Evolutionary conservation across 2,888 invertebrate species (phyloP), one percentile per base, ranked within the genome.

Genomic region (Drosophila conformis): DNA sequence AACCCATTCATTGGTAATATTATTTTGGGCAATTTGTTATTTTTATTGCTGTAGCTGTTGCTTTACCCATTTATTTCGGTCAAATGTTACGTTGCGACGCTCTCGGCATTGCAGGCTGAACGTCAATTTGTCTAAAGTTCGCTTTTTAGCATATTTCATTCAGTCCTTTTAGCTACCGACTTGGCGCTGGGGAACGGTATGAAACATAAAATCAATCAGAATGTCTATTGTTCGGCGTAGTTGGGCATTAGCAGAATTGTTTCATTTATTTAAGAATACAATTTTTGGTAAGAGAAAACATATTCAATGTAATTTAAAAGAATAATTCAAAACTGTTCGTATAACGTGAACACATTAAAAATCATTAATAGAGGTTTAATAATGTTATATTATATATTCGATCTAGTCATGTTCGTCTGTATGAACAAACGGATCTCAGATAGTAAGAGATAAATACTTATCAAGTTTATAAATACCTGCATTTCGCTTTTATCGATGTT

Each of bases 61-160:
- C 61, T 67, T 58, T 33, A 33, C 57, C 51, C 69, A 82, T 82
- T 82, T 76, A 90, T 87, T 83, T 88, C 85, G 87, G 90, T 74
- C 82, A 87, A 77, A 74, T 59, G 73, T 70, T 63, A 70, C 56
- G 57, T 63, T 62, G 46, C 46, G 21, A 25, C 7, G 21, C 46
- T 15, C 8, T 75, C 69, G 73, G 71, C 75, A 80, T 35, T 78
- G 86, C 89, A 82, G 80, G 57, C 69, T 74, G 31, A 64, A 62
- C 54, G 46, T 40, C 63, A 69, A 57, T 64, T 58, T 60, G 53
- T 60, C 58, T 18, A 65, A 77, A 76, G 78, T 87, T 82, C 57
- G 78, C 73, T 69, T 76, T 89, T 73, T 58, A 73, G 65, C 87
- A 83, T 79, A 63, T 69, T 77, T 78, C 68, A 72, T 72, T 77